Percentiles rank a stretch among this genome's conserved stretches.
Conservation (phyloP, 2,113 vertebrate species). For the Eclectus roratus region DNA sequence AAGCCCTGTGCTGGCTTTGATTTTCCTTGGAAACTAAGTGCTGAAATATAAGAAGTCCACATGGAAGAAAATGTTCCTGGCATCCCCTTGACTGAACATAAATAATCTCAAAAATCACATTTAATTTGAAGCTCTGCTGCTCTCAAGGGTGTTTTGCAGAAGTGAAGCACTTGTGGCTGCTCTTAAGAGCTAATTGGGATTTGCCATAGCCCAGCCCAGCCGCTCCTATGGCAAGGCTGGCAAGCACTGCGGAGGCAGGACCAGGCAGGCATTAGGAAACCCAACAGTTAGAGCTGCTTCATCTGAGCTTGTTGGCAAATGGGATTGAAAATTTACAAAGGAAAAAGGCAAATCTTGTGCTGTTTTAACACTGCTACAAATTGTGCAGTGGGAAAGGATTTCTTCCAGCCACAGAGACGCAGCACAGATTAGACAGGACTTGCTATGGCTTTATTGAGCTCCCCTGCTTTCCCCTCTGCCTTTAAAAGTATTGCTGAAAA, state of each 20-base stretch:
- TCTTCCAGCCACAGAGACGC: background rate
- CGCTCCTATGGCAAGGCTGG: background rate
- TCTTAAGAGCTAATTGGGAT: constrained; percentile 16
- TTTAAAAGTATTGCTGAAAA: background rate
- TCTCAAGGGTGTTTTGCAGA: constrained; percentile 21
- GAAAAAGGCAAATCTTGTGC: background rate
- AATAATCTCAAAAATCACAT: background rate
- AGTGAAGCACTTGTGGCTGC: constrained; percentile 23
- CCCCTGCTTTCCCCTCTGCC: background rate
- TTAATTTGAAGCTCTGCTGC: background rate
- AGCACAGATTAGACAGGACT: background rate
- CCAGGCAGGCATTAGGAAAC: background rate
- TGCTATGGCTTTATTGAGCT: background rate
- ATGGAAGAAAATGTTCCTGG: constrained; percentile 11
- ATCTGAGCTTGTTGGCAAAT: background rate
- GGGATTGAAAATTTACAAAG: background rate
- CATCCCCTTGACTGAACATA: background rate
- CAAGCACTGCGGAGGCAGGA: background rate
- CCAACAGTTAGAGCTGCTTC: background rate
- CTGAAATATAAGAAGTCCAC: background rate
- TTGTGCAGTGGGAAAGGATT: background rate
- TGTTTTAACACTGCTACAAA: background rate
- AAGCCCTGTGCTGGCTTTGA: background rate
- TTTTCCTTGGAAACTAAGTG: background rate
- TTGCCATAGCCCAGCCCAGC: background rate